A percentile compares a stretch with the other conserved stretches of the same genome.
Evolutionary conservation across 2,113 vertebrate genomes (phyloP).

Genomic region (Nesoenas mayeri): DNA sequence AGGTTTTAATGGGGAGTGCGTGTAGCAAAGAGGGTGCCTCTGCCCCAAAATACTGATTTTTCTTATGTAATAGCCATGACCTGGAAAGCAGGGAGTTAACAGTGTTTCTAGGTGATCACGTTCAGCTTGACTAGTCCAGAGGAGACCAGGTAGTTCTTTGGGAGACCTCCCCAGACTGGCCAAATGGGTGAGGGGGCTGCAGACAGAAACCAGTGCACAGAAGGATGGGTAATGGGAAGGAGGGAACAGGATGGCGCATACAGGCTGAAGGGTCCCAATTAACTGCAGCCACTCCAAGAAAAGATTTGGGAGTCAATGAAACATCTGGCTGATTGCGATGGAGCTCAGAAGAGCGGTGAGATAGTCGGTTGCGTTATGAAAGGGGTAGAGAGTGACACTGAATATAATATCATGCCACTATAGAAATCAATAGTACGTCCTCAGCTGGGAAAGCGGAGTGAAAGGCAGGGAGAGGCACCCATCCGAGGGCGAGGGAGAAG

Average conservation of each 20-base stretch:
- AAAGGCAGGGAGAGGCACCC: constrained; percentile 46
- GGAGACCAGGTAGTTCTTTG: not conserved
- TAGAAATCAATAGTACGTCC: constrained; percentile 28
- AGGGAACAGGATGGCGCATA: constrained; percentile 40
- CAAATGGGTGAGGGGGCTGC: not conserved
- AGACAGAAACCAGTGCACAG: not conserved
- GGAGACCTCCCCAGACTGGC: accelerated
- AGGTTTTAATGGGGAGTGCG: not conserved
- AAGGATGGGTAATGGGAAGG: not conserved
- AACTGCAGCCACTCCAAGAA: constrained; percentile 36
- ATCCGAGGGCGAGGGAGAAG: constrained; percentile 19
- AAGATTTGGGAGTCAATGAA: constrained; percentile 59
- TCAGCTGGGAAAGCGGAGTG: constrained; percentile 44
- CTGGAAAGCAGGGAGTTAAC: not conserved
- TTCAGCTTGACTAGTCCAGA: not conserved
- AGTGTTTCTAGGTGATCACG: not conserved
- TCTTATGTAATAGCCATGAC: accelerated
- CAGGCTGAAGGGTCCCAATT: constrained; percentile 25
- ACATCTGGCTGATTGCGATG: constrained; percentile 65
- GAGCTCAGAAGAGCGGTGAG: constrained; percentile 44
- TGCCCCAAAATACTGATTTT: not conserved
- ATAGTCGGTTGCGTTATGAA: constrained; percentile 8
- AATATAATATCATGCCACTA: constrained; percentile 1
- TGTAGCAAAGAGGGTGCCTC: not conserved
- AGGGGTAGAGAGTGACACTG: constrained; percentile 2